Evolutionary conservation across 2,797 vertebrate species (phyloP).

Genomic region (Peromyscus eremicus): DNA sequence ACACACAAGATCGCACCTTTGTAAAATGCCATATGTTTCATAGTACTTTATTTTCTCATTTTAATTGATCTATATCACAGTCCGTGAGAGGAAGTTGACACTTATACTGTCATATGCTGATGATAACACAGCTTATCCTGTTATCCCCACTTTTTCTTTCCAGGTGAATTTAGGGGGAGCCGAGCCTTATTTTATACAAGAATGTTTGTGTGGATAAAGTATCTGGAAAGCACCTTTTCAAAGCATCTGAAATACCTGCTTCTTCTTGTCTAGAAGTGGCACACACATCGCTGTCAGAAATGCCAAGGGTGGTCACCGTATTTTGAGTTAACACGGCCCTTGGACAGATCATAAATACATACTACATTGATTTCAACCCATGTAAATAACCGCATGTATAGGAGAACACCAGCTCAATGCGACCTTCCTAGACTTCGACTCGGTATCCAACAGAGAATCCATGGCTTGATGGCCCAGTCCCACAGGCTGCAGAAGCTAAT

Average conservation of each 20-base stretch:
- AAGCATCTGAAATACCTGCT: not conserved
- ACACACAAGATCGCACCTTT: slow-evolving; percentile 2
- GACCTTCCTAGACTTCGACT: not conserved
- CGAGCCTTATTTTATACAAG: not conserved
- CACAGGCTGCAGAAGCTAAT: not conserved
- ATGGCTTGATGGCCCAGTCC: not conserved
- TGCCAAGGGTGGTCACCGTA: not conserved
- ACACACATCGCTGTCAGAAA: not conserved
- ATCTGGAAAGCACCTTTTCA: not conserved
- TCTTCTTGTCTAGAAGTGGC: not conserved
- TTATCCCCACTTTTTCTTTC: not conserved
- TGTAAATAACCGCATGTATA: not conserved
- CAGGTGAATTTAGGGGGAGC: not conserved
- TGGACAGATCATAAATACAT: not conserved
- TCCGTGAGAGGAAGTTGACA: not conserved
- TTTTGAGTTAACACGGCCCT: not conserved
- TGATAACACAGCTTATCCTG: not conserved
- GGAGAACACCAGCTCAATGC: not conserved
- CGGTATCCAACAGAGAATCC: not conserved
- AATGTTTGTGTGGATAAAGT: not conserved
- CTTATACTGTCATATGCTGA: not conserved
- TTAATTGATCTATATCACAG: not conserved
- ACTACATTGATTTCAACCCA: not conserved
- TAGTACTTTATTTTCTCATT: slow-evolving; percentile 21
- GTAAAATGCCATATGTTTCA: slow-evolving; percentile 39